These are phyloP conservation scores for Quadroppia sp. DNA, from an alignment of 2,888 invertebrate species.

Conservation along the genomic window DNA sequence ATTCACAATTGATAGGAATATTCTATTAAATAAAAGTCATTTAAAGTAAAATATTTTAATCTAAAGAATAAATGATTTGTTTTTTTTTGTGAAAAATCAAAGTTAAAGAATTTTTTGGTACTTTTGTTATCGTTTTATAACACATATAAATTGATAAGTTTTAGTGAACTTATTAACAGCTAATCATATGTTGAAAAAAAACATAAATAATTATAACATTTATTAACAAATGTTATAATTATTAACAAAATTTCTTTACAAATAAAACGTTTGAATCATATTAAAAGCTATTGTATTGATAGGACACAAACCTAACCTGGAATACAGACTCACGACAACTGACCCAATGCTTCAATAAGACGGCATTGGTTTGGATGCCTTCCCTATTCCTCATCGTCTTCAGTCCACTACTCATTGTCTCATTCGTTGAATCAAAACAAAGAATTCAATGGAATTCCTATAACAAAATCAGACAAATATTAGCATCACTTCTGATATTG, in stretches of 20 bases:
- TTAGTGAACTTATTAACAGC: too few relatives aligned
- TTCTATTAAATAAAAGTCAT: too few relatives aligned
- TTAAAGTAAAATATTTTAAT: too few relatives aligned
- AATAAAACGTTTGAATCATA: background rate
- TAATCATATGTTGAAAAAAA: background rate
- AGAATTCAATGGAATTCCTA: slow-evolving; percentile 38
- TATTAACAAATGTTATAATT: too few relatives aligned
- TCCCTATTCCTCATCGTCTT: slow-evolving; percentile 6
- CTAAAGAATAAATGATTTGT: too few relatives aligned
- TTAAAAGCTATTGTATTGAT: too few relatives aligned
- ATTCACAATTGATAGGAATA: too few relatives aligned
- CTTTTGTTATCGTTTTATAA: too few relatives aligned
- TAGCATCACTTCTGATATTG: background rate
- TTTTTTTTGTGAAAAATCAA: too few relatives aligned
- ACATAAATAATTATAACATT: too few relatives aligned
- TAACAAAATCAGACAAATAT: slow-evolving; percentile 33
- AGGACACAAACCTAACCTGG: slow-evolving; percentile 42
- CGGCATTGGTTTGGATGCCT: slow-evolving; percentile 40
- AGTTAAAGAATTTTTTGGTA: too few relatives aligned
- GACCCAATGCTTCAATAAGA: slow-evolving; percentile 40
- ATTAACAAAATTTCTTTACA: background rate
- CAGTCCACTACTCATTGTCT: slow-evolving; percentile 16
- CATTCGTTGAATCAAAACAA: background rate
- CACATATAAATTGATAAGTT: too few relatives aligned
- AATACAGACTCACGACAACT: slow-evolving; percentile 38